Conservation (phyloP, 2,113 vertebrate genomes). For the Vidua chalybeata region DNA sequence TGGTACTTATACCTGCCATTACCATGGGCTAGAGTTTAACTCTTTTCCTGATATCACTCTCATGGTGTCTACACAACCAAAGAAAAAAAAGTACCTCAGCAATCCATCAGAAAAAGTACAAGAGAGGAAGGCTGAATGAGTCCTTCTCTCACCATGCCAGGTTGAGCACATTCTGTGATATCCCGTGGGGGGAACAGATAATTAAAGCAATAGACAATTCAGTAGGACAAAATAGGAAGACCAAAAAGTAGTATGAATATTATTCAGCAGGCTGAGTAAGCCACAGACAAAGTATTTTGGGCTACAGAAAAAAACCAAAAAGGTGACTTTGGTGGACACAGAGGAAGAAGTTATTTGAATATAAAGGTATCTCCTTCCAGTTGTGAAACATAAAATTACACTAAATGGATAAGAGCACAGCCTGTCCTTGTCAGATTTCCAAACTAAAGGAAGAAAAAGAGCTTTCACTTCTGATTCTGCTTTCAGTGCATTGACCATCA, state of each 20-base stretch:
- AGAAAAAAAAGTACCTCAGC: neutral
- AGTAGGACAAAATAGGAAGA: neutral
- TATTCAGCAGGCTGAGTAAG: neutral
- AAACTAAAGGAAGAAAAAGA: neutral
- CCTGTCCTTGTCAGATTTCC: neutral
- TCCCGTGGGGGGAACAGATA: neutral
- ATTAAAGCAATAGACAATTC: neutral
- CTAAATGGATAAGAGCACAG: neutral
- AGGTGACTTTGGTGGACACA: neutral
- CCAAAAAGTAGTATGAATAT: neutral
- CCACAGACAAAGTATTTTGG: neutral
- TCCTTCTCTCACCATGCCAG: neutral
- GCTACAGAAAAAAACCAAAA: neutral
- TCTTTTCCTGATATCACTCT: neutral
- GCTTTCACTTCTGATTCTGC: neutral
- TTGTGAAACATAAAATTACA: neutral
- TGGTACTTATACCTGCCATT: neutral
- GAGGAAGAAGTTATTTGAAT: neutral
- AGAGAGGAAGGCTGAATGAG: neutral
- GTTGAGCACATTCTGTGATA: neutral
- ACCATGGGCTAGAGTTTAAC: neutral
- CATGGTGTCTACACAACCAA: neutral
- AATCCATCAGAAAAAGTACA: neutral
- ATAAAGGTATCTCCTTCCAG: neutral
- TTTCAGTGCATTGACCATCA: neutral